Conservation (phyloP, 2,888 invertebrate species). For the Mythimna impura region DNA sequence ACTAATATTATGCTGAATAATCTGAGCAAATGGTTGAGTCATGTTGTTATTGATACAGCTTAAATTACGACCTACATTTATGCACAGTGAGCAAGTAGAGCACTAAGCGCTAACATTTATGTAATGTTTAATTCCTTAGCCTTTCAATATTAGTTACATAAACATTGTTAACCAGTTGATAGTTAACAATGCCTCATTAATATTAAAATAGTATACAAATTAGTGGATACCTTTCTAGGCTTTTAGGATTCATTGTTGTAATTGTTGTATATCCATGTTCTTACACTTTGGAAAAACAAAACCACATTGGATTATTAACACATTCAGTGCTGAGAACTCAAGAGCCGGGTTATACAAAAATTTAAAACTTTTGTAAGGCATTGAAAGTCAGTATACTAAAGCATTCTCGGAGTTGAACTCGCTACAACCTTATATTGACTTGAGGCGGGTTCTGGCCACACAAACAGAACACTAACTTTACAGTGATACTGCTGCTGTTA, state of each 20-base stretch:
- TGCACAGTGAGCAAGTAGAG: constrained; percentile 31
- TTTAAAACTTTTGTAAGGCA: no score
- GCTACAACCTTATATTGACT: no score
- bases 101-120: constrained; percentile 15
- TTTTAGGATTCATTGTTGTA: not conserved
- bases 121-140: constrained; percentile 40
- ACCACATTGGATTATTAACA: not conserved
- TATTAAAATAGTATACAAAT: constrained; percentile 27
- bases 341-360: no score
- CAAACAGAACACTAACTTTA: no score
- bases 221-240: not conserved
- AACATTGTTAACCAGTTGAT: constrained; percentile 2
- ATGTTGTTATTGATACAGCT: constrained; percentile 17
- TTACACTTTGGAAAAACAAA: not conserved
- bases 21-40: constrained; percentile 20
- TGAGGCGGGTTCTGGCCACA: no score
- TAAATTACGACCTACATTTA: constrained; percentile 14
- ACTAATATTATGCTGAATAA: not conserved
- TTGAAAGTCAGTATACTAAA: no score
- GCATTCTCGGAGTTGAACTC: no score
- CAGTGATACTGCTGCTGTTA: no score
- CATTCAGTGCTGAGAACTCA: no score
- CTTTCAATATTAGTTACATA: constrained; percentile 35
- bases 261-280: not conserved
- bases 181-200: constrained; percentile 6